These are phyloP conservation scores for Pseudorhombus dupliciocellatus DNA, from an alignment of 2,113 vertebrate species.

Conservation along the genomic window DNA sequence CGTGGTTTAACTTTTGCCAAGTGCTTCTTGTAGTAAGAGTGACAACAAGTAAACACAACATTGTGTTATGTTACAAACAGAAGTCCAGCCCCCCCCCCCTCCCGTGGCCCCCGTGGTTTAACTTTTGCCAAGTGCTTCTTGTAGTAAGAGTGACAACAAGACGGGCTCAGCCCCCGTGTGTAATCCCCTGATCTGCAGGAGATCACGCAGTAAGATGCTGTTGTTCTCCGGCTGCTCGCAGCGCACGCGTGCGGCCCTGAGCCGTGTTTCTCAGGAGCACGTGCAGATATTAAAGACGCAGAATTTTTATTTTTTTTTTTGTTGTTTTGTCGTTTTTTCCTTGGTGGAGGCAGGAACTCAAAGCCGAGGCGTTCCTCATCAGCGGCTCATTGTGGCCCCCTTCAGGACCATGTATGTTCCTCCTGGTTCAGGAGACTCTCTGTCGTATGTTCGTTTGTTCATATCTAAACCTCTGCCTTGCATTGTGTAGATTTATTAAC, in stretches of 20 bases:
- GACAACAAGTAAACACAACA: constrained; percentile 34
- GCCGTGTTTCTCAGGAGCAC: constrained; percentile 24
- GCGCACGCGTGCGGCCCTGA: constrained; percentile 25
- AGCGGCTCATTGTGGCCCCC: constrained; percentile 73
- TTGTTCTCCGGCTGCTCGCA: constrained; percentile 52
- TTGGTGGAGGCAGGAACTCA: constrained; percentile 28
- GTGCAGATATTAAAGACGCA: not conserved
- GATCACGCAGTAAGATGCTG: constrained; percentile 68
- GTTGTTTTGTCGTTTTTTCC: not conserved
- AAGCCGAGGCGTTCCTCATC: constrained; percentile 54
- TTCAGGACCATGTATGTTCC: constrained; percentile 67
- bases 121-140: constrained; percentile 40
- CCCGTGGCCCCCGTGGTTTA: not conserved
- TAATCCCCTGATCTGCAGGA: constrained; percentile 76
- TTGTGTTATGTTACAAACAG: not conserved
- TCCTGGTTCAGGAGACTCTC: constrained; percentile 31
- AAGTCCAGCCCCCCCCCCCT: not conserved
- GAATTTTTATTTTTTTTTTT: constrained; percentile 4
- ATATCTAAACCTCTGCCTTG: not conserved
- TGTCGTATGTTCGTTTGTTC: not conserved
- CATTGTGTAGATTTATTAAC: constrained; percentile 3
- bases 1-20: constrained; percentile 24
- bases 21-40: constrained; percentile 41
- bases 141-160: constrained; percentile 51
- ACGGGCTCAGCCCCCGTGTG: constrained; percentile 48